Evolutionary conservation across 2,797 vertebrate genomes (phyloP).

Genomic region (Darevskia mixta): DNA sequence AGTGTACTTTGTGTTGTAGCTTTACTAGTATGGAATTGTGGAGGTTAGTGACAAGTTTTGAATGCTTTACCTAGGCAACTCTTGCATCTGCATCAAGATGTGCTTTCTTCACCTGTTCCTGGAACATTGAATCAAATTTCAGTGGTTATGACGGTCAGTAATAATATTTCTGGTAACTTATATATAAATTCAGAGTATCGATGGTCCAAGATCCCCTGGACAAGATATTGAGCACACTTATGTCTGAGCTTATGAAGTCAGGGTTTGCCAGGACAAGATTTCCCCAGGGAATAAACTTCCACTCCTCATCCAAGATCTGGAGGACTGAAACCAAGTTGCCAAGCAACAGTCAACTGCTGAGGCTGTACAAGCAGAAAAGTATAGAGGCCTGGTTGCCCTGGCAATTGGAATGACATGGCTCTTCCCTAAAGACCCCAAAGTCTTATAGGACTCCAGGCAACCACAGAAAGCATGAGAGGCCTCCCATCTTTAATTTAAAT

Average conservation of each 20-base stretch:
- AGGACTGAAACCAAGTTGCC: not conserved
- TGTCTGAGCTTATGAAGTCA: not conserved
- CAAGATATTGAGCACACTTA: not conserved
- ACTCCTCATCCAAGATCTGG: not conserved
- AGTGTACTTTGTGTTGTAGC: not conserved
- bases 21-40: not conserved
- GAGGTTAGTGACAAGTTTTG: not conserved
- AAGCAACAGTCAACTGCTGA: not conserved
- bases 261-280: no score
- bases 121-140: constrained; percentile 84
- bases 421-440: no score
- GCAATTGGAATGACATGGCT: no score
- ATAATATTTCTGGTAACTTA: constrained; percentile 15
- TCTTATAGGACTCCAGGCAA: no score
- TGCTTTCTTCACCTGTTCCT: constrained; percentile 85
- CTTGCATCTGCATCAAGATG: constrained; percentile 81
- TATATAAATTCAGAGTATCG: not conserved
- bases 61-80: constrained; percentile 79
- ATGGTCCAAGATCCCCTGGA: not conserved
- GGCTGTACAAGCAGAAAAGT: not conserved
- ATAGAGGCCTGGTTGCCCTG: not conserved
- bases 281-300: not conserved
- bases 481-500: no score
- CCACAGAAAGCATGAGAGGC: no score
- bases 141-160: constrained; percentile 88